Evolutionary conservation across 2,797 vertebrate genomes (phyloP).

Genomic region (Chaetophractus vellerosus): DNA sequence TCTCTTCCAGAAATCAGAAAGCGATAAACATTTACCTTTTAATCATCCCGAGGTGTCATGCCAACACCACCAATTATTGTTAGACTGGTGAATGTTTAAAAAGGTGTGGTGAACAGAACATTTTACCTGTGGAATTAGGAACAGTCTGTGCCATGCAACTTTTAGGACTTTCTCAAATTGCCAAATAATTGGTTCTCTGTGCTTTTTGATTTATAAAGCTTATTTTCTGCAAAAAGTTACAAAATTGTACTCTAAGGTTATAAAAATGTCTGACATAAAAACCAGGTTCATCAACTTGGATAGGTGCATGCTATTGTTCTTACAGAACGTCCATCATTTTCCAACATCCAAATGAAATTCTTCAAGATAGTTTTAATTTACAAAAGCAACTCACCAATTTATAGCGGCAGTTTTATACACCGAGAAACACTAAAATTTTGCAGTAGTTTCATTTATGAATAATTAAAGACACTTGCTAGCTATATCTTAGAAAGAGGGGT

Average conservation of each 20-base stretch:
- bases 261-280: neutral
- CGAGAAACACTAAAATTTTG: constrained; percentile 10
- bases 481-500: constrained; percentile 16
- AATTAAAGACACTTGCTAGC: constrained; percentile 12
- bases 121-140: neutral
- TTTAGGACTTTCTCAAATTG: constrained; percentile 23
- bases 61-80: neutral
- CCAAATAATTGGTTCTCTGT: constrained; percentile 2
- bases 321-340: constrained; percentile 12
- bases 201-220: constrained; percentile 34
- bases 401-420: constrained; percentile 20
- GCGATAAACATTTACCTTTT: constrained; percentile 42
- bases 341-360: neutral
- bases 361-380: constrained; percentile 51
- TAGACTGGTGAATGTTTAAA: neutral
- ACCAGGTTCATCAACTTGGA: neutral
- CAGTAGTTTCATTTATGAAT: neutral
- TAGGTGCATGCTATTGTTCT: neutral
- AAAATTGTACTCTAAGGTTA: neutral
- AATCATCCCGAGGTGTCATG: neutral
- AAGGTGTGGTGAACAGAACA: neutral
- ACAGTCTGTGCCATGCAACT: neutral
- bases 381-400: constrained; percentile 30
- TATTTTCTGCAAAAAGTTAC: constrained; percentile 37
- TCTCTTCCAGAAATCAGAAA: constrained; percentile 63